These are phyloP conservation scores for Sebastes matsubarae DNA, from an alignment of 2,797 vertebrate species.

Conservation along the genomic window DNA sequence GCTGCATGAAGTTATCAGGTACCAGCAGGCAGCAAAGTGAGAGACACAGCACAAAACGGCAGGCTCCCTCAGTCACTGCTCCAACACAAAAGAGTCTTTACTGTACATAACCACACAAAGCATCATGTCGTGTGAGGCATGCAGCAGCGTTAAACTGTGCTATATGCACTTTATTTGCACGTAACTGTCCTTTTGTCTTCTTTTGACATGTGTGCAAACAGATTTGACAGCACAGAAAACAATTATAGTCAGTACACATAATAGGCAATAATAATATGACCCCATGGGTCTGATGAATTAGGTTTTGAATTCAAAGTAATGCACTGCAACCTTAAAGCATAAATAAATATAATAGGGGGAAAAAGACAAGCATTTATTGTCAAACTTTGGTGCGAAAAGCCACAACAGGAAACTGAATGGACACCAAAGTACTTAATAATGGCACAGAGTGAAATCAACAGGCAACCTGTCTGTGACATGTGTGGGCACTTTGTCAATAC, in stretches of 20 bases:
- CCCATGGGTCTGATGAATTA: background rate
- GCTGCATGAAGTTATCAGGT: constrained; percentile 32
- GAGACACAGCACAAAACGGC: constrained; percentile 3
- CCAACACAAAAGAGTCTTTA: background rate
- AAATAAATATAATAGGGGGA: background rate
- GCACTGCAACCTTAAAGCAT: background rate
- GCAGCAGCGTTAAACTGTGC: background rate
- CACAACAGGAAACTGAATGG: background rate
- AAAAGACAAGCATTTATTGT: background rate
- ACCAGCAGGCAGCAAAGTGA: constrained; percentile 19
- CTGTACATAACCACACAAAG: background rate
- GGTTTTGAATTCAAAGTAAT: background rate
- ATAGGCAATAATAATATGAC: background rate
- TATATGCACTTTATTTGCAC: background rate
- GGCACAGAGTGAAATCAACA: constrained; percentile 7
- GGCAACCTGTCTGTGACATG: background rate
- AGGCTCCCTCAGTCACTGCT: background rate
- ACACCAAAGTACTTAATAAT: background rate
- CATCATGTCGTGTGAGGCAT: background rate
- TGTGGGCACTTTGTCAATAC: background rate
- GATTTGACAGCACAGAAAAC: background rate
- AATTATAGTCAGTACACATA: background rate
- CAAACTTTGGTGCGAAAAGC: background rate
- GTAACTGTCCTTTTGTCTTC: background rate
- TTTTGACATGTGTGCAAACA: background rate